phyloP scores from a whole-genome alignment of 2,888 invertebrate genomes.

The Caenorhabditis japonica region DNA sequence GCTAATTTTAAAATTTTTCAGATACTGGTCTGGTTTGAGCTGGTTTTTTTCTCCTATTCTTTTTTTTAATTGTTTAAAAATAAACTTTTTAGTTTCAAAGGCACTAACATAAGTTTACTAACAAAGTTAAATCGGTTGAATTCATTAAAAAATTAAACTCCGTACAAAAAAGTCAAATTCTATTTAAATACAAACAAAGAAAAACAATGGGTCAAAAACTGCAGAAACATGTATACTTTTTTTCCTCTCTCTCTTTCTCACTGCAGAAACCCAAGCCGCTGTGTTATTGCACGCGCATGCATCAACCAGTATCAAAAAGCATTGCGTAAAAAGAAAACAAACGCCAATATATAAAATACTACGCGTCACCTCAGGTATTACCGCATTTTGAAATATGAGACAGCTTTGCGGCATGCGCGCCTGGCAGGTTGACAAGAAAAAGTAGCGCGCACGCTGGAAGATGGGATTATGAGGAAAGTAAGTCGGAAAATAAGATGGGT shows the following conservation, averaged over 20 bases:
- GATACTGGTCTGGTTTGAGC: slow-evolving; percentile 29
- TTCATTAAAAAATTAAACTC: too few species aligned
- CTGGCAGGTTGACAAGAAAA: slow-evolving; percentile 12
- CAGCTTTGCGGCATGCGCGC: slow-evolving; percentile 12
- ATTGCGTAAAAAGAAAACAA: slow-evolving; percentile 41
- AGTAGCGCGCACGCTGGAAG: background rate
- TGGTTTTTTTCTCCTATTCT: slow-evolving; percentile 36
- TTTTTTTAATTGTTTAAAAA: too few species aligned
- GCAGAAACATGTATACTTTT: too few species aligned
- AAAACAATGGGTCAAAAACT: too few species aligned
- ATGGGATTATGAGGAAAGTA: slow-evolving; percentile 8
- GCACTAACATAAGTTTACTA: too few species aligned
- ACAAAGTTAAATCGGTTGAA: too few species aligned
- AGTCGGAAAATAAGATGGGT: too few species aligned
- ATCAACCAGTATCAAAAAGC: slow-evolving; percentile 19
- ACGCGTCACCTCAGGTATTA: slow-evolving; percentile 31
- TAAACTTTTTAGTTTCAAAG: too few species aligned
- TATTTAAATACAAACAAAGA: too few species aligned
- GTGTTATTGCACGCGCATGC: background rate
- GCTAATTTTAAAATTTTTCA: slow-evolving; percentile 31
- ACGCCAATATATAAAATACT: slow-evolving; percentile 32
- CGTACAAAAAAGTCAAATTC: too few species aligned
- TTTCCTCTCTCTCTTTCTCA: too few species aligned
- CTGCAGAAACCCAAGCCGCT: slow-evolving; percentile 13
- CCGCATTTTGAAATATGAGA: slow-evolving; percentile 39